phyloP scores from a whole-genome alignment of 92 coral and sea anemone species.

The Phenganax stokvisi region DNA sequence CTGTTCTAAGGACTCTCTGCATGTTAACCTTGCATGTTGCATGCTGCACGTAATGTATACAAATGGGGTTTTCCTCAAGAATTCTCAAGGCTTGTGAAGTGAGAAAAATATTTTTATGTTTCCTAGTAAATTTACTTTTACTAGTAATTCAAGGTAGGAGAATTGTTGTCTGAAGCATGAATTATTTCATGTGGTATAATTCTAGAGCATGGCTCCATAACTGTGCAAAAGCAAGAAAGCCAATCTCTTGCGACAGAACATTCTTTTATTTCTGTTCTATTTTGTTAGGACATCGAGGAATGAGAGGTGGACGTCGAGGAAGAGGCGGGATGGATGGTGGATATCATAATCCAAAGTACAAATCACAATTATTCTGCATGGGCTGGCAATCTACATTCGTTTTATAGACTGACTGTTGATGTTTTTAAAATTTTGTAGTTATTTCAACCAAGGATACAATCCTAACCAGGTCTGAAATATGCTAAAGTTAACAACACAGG shows the following conservation, averaged over 20 bases:
- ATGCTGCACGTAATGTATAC: conserved; percentile 17
- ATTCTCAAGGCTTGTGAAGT: not conserved
- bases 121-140: too few relatives aligned
- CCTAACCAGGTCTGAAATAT: conserved; percentile 20
- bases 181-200: too few relatives aligned
- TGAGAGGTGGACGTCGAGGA: conserved; percentile 43
- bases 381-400: too few relatives aligned
- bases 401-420: not conserved
- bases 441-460: conserved; percentile 8
- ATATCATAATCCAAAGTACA: conserved; percentile 35
- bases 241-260: not conserved
- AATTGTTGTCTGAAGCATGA: too few relatives aligned
- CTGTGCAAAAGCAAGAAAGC: not conserved
- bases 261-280: not conserved
- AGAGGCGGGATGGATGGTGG: conserved; percentile 39
- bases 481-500: not conserved
- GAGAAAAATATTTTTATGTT: not conserved
- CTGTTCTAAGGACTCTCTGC: conserved; percentile 28
- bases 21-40: conserved; percentile 44
- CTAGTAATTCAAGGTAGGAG: too few relatives aligned
- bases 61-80: not conserved
- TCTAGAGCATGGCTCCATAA: too few relatives aligned
- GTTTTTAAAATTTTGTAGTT: conserved; percentile 20
- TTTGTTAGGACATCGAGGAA: conserved; percentile 37
- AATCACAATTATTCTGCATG: not conserved